Conservation (phyloP, 2,888 invertebrate genomes). For the Argyresthia albistria region DNA sequence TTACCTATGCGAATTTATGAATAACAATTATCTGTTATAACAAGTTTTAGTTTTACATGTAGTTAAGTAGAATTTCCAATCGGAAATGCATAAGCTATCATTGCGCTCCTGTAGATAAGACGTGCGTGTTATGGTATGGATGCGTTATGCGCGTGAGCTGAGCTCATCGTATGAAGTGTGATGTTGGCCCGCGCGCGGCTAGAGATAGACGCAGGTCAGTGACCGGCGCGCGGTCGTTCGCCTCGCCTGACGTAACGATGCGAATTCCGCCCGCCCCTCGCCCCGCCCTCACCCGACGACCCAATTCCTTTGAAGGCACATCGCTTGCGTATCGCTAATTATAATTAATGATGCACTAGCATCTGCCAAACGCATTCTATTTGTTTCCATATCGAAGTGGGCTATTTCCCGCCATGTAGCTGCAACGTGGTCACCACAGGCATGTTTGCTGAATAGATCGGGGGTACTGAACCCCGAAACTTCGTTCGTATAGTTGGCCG, state of each 20-base stretch:
- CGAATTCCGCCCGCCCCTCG: slow-evolving; percentile 51
- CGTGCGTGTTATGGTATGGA: not conserved
- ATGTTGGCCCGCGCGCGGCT: slow-evolving; percentile 18
- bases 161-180: slow-evolving; percentile 40
- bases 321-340: slow-evolving; percentile 66
- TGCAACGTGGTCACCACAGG: not conserved
- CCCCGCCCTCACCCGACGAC: slow-evolving; percentile 41
- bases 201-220: slow-evolving; percentile 66
- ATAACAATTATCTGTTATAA: no score
- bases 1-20: no score
- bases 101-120: no score
- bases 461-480: not conserved
- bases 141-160: slow-evolving; percentile 32
- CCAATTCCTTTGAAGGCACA: slow-evolving; percentile 68
- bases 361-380: slow-evolving; percentile 6
- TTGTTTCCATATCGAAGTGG: not conserved
- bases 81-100: no score
- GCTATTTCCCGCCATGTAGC: slow-evolving; percentile 8
- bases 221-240: slow-evolving; percentile 61
- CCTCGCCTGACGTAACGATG: slow-evolving; percentile 70
- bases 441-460: not conserved
- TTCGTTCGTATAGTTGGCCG: not conserved
- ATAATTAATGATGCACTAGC: slow-evolving; percentile 29
- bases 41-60: no score
- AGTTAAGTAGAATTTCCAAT: no score